Percentiles rank a stretch among this genome's conserved stretches.
Conservation (phyloP, 2,888 invertebrate species). For the Epinotia ramella region DNA sequence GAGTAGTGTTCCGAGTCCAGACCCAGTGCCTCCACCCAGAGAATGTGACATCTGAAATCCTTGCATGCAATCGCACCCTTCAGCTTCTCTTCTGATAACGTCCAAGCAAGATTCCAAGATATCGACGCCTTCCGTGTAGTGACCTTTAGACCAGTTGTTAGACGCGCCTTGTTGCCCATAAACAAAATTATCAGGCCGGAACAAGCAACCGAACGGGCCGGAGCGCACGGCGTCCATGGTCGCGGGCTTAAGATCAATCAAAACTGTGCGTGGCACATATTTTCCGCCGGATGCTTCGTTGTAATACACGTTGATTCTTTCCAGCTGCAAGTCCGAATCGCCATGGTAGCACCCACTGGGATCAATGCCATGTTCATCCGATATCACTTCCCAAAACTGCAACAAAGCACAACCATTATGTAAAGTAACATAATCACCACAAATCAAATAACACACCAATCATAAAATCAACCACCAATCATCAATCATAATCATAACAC, state of each 20-base stretch:
- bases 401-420: background rate
- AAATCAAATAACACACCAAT: too few species aligned
- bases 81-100: constrained; percentile 93
- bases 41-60: constrained; percentile 95
- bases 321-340: constrained; percentile 89
- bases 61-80: constrained; percentile 96
- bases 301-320: constrained; percentile 91
- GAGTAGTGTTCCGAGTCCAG: constrained; percentile 87
- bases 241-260: constrained; percentile 75
- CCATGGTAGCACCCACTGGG: constrained; percentile 89
- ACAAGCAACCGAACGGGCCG: constrained; percentile 93
- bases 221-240: constrained; percentile 95
- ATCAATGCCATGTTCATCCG: constrained; percentile 91
- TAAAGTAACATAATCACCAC: background rate
- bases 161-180: constrained; percentile 86
- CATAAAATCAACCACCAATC: too few species aligned
- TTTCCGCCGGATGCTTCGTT: constrained; percentile 87
- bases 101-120: constrained; percentile 93
- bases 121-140: constrained; percentile 97
- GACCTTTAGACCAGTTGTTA: constrained; percentile 87
- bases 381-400: constrained; percentile 91
- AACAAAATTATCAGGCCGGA: constrained; percentile 95
- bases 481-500: too few species aligned
- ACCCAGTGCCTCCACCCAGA: constrained; percentile 81
- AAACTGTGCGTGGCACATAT: constrained; percentile 77